phyloP scores from a whole-genome alignment of 2,797 vertebrate genomes.

The Centropyge bicolor region DNA sequence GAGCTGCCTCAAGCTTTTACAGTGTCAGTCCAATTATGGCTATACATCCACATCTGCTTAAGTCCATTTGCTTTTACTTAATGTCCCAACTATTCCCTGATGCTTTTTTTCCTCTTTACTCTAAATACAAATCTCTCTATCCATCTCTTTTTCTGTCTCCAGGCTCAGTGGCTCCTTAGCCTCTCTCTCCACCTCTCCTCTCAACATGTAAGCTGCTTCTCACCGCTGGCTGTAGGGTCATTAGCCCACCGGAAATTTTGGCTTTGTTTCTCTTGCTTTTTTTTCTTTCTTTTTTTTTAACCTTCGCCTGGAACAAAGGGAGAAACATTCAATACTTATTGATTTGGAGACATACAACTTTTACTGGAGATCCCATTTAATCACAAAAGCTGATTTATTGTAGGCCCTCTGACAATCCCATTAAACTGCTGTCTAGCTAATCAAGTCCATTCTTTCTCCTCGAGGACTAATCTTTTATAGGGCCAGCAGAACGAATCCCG shows the following conservation, averaged over 20 bases:
- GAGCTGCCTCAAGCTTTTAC: constrained; percentile 68
- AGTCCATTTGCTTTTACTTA: constrained; percentile 77
- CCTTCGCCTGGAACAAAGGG: constrained; percentile 75
- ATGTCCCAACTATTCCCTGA: constrained; percentile 73
- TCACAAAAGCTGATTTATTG: constrained; percentile 92
- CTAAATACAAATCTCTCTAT: constrained; percentile 65
- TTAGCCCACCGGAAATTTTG: constrained; percentile 80
- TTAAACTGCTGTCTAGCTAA: constrained; percentile 91
- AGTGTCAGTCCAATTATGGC: constrained; percentile 68
- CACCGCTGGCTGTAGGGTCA: constrained; percentile 63
- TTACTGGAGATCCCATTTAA: constrained; percentile 90
- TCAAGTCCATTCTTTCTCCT: constrained; percentile 89
- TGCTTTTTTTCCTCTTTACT: constrained; percentile 70
- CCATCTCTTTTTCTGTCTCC: constrained; percentile 45
- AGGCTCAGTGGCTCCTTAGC: constrained; percentile 62
- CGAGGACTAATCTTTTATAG: constrained; percentile 88
- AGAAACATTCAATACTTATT: constrained; percentile 89
- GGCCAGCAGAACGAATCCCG: constrained; percentile 84
- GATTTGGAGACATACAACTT: constrained; percentile 86
- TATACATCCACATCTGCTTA: constrained; percentile 63
- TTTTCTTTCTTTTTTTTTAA: constrained; percentile 44
- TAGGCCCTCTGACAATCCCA: constrained; percentile 88
- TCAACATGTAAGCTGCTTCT: constrained; percentile 66
- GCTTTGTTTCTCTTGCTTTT: constrained; percentile 64
- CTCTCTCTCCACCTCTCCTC: constrained; percentile 37